phyloP scores from a whole-genome alignment of 2,888 invertebrate species.

The Cephus rjabovi region DNA sequence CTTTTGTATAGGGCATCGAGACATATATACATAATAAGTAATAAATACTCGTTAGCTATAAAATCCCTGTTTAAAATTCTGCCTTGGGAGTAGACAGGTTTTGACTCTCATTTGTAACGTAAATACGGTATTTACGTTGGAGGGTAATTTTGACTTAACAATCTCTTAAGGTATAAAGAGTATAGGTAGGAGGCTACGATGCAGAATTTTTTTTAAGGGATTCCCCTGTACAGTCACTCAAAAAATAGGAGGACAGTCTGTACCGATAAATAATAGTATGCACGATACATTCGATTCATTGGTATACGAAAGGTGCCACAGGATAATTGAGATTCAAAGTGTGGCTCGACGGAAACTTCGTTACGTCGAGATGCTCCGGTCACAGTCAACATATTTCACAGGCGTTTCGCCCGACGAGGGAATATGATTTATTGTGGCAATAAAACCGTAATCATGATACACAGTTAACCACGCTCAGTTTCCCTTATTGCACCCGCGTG shows the following conservation, averaged over 20 bases:
- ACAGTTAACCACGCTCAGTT: slow-evolving; percentile 18
- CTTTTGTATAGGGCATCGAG: no score
- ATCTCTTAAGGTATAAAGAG: background rate
- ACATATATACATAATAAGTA: no score
- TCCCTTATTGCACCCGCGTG: background rate
- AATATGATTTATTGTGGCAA: slow-evolving; percentile 23
- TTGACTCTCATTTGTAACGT: background rate
- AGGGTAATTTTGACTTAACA: background rate
- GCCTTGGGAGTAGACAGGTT: background rate
- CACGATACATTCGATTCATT: background rate
- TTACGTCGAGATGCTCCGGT: background rate
- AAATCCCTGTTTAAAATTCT: background rate
- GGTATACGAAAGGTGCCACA: background rate
- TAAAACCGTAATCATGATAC: slow-evolving; percentile 24
- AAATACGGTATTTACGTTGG: background rate
- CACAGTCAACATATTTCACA: background rate
- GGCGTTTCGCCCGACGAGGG: background rate
- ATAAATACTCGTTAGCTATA: background rate
- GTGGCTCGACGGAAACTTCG: background rate
- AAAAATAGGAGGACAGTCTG: background rate
- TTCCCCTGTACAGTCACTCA: background rate
- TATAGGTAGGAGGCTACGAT: background rate
- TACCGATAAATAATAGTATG: background rate
- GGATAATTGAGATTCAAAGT: background rate
- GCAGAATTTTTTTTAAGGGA: background rate